Evolutionary conservation across 2,113 vertebrate species (phyloP).

Genomic region (Chaetodon trifascialis): DNA sequence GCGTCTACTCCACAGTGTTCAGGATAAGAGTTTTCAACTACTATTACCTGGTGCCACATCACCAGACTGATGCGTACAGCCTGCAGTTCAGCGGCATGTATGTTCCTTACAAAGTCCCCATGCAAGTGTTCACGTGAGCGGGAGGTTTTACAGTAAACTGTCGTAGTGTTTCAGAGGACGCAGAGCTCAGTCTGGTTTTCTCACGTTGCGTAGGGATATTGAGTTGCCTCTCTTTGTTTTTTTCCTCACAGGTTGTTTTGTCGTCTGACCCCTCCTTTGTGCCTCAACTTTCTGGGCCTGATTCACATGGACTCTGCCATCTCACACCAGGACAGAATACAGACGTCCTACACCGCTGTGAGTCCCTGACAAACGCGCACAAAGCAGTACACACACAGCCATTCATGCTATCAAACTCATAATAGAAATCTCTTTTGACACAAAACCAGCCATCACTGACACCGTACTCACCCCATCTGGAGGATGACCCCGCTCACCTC

Average conservation of each 20-base stretch:
- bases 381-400: background rate
- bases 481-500: no score
- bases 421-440: no score
- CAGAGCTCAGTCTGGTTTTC: background rate
- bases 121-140: background rate
- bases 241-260: conserved; percentile 91
- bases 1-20: conserved; percentile 96
- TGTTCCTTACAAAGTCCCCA: conserved; percentile 61
- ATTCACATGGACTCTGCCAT: conserved; percentile 96
- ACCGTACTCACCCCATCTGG: no score
- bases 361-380: conserved; percentile 70
- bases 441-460: no score
- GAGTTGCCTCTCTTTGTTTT: background rate
- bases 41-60: conserved; percentile 94
- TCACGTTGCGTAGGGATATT: background rate
- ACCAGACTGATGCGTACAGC: conserved; percentile 97
- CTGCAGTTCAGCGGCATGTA: conserved; percentile 98
- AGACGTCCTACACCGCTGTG: conserved; percentile 95
- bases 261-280: conserved; percentile 94
- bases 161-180: background rate
- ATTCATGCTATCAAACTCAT: no score
- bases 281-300: conserved; percentile 96
- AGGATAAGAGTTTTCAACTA: conserved; percentile 95
- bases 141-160: background rate
- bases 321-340: conserved; percentile 88